phyloP scores from a whole-genome alignment of 2,797 vertebrate genomes.

The Bovichtus diacanthus region DNA sequence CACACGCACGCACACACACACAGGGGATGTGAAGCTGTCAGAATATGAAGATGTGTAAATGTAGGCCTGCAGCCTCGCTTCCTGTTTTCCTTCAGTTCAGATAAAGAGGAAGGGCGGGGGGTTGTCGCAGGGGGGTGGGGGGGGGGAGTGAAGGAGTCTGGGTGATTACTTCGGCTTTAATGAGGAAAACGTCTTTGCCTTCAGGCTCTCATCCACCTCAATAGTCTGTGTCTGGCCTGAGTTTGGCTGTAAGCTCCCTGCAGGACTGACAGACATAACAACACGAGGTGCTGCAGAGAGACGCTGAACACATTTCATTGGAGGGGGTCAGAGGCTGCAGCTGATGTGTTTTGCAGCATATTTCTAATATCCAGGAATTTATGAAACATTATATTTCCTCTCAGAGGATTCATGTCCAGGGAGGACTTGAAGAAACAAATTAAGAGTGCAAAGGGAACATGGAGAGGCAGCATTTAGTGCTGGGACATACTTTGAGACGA shows the following conservation, averaged over 20 bases:
- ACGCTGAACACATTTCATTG: not conserved
- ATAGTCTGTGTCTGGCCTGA: constrained; percentile 27
- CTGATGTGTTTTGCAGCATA: constrained; percentile 2
- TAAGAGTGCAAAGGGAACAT: too few relatives aligned
- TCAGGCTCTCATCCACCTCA: constrained; percentile 40
- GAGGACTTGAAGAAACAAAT: not conserved
- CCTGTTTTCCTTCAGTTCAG: constrained; percentile 35
- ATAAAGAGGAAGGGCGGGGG: not conserved
- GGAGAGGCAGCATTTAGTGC: too few relatives aligned
- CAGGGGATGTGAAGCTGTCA: constrained; percentile 5
- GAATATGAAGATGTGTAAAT: constrained; percentile 19
- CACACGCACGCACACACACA: constrained; percentile 6
- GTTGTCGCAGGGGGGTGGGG: not conserved
- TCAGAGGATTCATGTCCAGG: not conserved
- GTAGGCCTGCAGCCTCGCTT: constrained; percentile 35
- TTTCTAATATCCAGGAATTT: constrained; percentile 18
- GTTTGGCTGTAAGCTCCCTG: constrained; percentile 28
- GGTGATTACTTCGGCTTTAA: constrained; percentile 42
- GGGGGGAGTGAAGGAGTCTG: constrained; percentile 23
- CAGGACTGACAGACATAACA: not conserved
- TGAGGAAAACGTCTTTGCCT: constrained; percentile 41
- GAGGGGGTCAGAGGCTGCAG: not conserved
- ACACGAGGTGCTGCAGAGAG: not conserved
- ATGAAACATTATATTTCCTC: constrained; percentile 11
- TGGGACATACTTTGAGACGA: too few relatives aligned